These are phyloP conservation scores for Scaptomyza montana DNA, from an alignment of 1,140 invertebrate species.

Conservation along the genomic window DNA sequence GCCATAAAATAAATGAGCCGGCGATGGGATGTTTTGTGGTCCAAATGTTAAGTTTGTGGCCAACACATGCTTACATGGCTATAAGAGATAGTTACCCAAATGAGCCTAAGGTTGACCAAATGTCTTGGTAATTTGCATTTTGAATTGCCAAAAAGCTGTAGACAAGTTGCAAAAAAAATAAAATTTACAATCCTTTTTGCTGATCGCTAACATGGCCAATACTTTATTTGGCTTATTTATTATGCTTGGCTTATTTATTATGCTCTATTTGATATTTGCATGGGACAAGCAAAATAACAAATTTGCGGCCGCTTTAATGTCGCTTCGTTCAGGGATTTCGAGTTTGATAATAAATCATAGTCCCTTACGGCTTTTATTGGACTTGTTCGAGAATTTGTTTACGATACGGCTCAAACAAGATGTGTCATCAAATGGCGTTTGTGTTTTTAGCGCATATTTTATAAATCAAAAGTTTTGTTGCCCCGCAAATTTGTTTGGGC, in stretches of 20 bases:
- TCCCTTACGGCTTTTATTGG: conserved; percentile 72
- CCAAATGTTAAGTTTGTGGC: conserved; percentile 32
- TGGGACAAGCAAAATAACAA: conserved; percentile 22
- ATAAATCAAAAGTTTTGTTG: conserved; percentile 77
- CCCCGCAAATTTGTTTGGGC: conserved; percentile 42
- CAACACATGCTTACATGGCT: conserved; percentile 29
- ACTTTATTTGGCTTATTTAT: conserved; percentile 69
- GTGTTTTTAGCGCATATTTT: conserved; percentile 78
- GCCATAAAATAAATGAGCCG: conserved; percentile 79
- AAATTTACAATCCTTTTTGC: conserved; percentile 36
- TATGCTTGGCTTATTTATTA: conserved; percentile 68
- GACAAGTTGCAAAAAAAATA: conserved; percentile 14
- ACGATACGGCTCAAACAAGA: conserved; percentile 39
- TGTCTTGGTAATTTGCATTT: conserved; percentile 50
- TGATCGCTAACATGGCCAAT: conserved; percentile 44
- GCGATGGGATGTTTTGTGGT: conserved; percentile 57
- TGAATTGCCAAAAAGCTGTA: conserved; percentile 51
- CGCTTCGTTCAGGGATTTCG: conserved; percentile 57
- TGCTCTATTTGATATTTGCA: conserved; percentile 62
- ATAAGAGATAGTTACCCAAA: conserved; percentile 8
- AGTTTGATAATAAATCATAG: conserved; percentile 34
- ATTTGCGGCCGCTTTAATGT: conserved; percentile 63
- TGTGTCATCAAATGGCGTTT: conserved; percentile 78
- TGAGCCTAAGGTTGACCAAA: conserved; percentile 2
- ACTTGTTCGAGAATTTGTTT: conserved; percentile 75